Conservation (phyloP, 2,797 vertebrate genomes). For the Sebastes matsubarae region DNA sequence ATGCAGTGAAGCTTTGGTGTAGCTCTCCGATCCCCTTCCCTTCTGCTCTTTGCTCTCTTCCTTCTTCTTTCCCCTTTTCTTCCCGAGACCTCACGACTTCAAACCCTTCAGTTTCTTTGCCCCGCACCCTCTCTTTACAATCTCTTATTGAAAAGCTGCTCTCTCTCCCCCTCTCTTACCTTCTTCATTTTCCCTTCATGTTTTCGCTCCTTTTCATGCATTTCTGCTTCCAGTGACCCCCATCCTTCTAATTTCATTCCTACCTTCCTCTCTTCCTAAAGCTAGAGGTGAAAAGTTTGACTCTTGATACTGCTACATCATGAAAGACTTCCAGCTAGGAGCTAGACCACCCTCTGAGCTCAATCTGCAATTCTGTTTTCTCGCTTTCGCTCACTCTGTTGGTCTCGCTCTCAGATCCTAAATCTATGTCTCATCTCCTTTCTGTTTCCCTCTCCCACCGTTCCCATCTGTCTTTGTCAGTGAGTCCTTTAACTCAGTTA, state of each 20-base stretch:
- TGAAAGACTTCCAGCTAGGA: conserved; percentile 32
- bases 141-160: conserved; percentile 16
- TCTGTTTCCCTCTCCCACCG: neutral
- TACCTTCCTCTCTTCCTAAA: conserved; percentile 10
- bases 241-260: neutral
- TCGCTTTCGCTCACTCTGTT: conserved; percentile 6
- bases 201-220: conserved; percentile 12
- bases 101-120: neutral
- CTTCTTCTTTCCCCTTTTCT: neutral
- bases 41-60: conserved; percentile 37
- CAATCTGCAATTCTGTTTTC: conserved; percentile 47
- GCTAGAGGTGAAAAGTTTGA: conserved; percentile 46
- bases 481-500: neutral
- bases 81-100: neutral
- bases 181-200: neutral
- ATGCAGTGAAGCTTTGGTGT: conserved; percentile 58
- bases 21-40: conserved; percentile 33
- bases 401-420: conserved; percentile 11
- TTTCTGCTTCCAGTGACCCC: conserved; percentile 1
- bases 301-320: conserved; percentile 41
- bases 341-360: conserved; percentile 45
- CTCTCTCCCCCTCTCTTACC: neutral
- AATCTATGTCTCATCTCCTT: conserved; percentile 19
- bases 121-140: neutral
- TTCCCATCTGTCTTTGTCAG: conserved; percentile 16